Evolutionary conservation across 1,140 invertebrate species (phyloP).

Genomic region (Meloidogyne exigua): DNA sequence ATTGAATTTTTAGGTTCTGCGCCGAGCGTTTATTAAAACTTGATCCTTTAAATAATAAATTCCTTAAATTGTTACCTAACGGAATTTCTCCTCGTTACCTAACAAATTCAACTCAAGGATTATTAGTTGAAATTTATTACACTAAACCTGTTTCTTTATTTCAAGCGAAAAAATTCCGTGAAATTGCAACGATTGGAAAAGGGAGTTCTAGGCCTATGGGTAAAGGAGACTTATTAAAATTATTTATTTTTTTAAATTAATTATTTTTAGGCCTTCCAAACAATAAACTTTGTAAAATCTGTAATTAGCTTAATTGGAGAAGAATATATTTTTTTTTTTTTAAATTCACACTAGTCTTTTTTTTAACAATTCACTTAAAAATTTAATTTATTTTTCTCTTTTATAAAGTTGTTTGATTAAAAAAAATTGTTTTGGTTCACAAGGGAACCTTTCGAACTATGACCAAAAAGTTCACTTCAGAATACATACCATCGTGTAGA

Average conservation of each 20-base stretch:
- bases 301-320: not conserved
- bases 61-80: conserved; percentile 4
- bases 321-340: not conserved
- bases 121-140: conserved; percentile 22
- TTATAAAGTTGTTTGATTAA: too few species aligned
- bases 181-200: conserved; percentile 18
- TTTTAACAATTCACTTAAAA: not conserved
- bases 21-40: not conserved
- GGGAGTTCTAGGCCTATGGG: conserved; percentile 13
- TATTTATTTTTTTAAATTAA: not conserved
- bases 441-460: too few species aligned
- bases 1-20: not conserved
- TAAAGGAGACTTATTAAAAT: not conserved
- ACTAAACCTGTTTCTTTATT: conserved; percentile 23
- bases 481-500: too few species aligned
- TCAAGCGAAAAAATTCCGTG: conserved; percentile 14
- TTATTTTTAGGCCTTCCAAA: conserved; percentile 26
- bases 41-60: conserved; percentile 14
- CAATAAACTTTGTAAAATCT: conserved; percentile 14
- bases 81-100: not conserved
- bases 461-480: too few species aligned
- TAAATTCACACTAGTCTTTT: not conserved
- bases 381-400: too few species aligned
- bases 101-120: conserved; percentile 10
- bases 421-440: too few species aligned